Evolutionary conservation across 1,140 invertebrate species (phyloP).

Genomic region (Chionoecetes opilio): DNA sequence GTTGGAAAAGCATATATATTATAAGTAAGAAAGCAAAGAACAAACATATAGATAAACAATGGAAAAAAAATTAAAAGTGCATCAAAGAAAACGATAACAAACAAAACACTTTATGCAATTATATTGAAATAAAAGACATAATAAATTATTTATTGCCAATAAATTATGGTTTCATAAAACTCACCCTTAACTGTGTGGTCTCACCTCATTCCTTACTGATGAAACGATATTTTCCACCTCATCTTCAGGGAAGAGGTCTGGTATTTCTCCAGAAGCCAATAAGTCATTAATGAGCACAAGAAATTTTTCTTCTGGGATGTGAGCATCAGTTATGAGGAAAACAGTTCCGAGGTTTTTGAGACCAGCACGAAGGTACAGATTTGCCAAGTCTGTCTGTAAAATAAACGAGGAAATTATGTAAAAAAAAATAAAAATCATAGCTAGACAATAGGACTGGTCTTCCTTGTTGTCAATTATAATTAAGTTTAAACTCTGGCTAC

Average conservation of each 20-base stretch:
- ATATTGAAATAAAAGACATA: neutral
- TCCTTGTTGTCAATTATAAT: too few species aligned
- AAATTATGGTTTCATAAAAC: neutral
- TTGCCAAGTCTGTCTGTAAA: slow-evolving; percentile 90
- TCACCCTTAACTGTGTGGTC: slow-evolving; percentile 44
- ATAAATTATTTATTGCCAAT: neutral
- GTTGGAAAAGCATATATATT: neutral
- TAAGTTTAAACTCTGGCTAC: too few species aligned
- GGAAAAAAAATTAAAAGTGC: neutral
- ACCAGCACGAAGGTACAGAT: slow-evolving; percentile 95
- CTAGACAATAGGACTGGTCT: neutral
- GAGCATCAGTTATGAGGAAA: slow-evolving; percentile 98
- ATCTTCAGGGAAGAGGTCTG: slow-evolving; percentile 97
- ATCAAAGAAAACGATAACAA: neutral
- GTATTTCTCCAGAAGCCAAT: slow-evolving; percentile 97
- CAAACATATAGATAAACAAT: neutral
- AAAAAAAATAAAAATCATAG: neutral
- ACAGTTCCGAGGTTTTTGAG: slow-evolving; percentile 97
- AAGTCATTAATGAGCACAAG: slow-evolving; percentile 98
- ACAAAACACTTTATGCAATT: neutral
- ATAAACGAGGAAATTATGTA: slow-evolving; percentile 80
- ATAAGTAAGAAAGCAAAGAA: neutral
- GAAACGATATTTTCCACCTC: slow-evolving; percentile 97
- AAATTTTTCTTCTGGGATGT: slow-evolving; percentile 97
- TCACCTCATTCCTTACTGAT: slow-evolving; percentile 93